phyloP scores from a whole-genome alignment of 2,888 invertebrate species.

The Melieria crassipennis region DNA sequence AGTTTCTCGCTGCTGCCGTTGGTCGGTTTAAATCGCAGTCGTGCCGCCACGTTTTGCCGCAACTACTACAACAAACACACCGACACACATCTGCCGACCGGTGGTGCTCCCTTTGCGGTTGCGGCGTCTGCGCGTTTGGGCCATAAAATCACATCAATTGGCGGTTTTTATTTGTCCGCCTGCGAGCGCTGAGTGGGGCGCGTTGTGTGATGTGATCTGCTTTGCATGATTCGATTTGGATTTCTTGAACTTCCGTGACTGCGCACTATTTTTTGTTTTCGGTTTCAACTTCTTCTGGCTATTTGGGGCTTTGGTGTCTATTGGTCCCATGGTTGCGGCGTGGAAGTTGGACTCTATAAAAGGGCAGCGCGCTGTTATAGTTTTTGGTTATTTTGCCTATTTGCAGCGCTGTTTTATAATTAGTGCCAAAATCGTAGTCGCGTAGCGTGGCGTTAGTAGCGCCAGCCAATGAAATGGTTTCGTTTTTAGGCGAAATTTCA shows the following conservation, averaged over 20 bases:
- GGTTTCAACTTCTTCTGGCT: not conserved
- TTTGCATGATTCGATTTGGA: constrained; percentile 38
- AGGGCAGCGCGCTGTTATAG: not conserved
- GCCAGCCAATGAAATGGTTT: not conserved
- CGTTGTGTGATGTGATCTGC: constrained; percentile 27
- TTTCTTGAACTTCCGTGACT: constrained; percentile 40
- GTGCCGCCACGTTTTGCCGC: constrained; percentile 39
- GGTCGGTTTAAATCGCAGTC: constrained; percentile 23
- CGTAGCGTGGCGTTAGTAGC: not conserved
- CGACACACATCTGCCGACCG: constrained; percentile 9
- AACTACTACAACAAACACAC: constrained; percentile 4
- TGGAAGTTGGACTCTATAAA: not conserved
- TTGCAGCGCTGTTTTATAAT: constrained; percentile 26
- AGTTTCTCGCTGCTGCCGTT: constrained; percentile 1
- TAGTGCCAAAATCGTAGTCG: constrained; percentile 20
- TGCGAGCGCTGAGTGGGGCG: not conserved
- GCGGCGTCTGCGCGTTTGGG: not conserved
- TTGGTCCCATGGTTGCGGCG: not conserved
- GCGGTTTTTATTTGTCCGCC: constrained; percentile 1
- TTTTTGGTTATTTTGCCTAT: not conserved
- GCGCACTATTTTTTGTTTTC: constrained; percentile 13
- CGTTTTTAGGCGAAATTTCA: not conserved
- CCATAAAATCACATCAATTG: constrained; percentile 13
- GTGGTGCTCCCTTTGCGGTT: not conserved
- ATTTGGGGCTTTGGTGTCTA: not conserved